A percentile compares a stretch with the other conserved stretches of the same genome.
Evolutionary conservation across 2,113 vertebrate genomes (phyloP).

Genomic region (Pseudolaguvia tuberculata): DNA sequence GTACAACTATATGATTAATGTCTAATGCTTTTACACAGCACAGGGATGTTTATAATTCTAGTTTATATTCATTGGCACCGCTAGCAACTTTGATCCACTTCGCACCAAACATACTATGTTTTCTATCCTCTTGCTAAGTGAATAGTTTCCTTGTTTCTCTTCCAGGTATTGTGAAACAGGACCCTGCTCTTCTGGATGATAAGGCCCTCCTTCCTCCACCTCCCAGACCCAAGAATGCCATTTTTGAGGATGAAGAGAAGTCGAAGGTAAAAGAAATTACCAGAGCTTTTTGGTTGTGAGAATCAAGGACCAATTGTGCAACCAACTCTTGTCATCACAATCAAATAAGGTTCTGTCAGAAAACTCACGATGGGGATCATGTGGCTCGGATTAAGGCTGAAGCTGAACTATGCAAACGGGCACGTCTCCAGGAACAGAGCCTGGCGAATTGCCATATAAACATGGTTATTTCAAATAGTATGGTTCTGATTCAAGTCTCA

Average conservation of each 20-base stretch:
- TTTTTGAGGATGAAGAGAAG: conserved; percentile 97
- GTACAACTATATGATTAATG: too few species aligned
- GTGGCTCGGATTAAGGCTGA: not conserved
- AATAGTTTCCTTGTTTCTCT: conserved; percentile 42
- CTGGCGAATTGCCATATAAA: not conserved
- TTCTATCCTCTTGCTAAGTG: conserved; percentile 9
- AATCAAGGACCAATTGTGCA: not conserved
- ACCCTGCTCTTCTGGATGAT: conserved; percentile 84
- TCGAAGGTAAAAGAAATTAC: conserved; percentile 79
- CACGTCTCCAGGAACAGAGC: not conserved
- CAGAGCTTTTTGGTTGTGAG: not conserved
- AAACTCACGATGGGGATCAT: not conserved
- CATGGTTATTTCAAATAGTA: not conserved
- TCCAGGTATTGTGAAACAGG: conserved; percentile 89
- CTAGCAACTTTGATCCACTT: not conserved
- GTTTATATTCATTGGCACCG: too few species aligned
- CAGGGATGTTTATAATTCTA: too few species aligned
- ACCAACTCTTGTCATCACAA: not conserved
- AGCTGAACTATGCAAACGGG: not conserved
- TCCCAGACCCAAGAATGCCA: conserved; percentile 79
- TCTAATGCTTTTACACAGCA: too few species aligned
- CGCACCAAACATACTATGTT: not conserved
- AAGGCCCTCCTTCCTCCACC: conserved; percentile 72
- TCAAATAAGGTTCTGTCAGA: not conserved
- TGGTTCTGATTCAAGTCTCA: not conserved